Percentiles rank a stretch among this genome's conserved stretches.
phyloP scores from a whole-genome alignment of 2,113 vertebrate genomes.

The Bos taurus region ARS-UCD2.0 NC_037329.1:28970501-28971000 shows the following conservation, averaged over 20 bases:
- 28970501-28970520: background rate
- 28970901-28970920: background rate
- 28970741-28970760: background rate
- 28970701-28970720: background rate
- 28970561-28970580: background rate
- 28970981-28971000: constrained; percentile 13
- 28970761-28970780: background rate
- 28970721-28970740: background rate
- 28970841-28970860: background rate
- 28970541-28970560: background rate
- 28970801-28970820: background rate
- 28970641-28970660: background rate
- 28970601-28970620: background rate
- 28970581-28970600: background rate
- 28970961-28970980: background rate
- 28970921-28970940: background rate
- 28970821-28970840: background rate
- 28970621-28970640: background rate
- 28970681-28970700: background rate
- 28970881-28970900: background rate
- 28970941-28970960: background rate
- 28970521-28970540: background rate
- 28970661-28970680: background rate
- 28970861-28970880: background rate
- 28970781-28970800: background rate